A percentile compares a stretch with the other conserved stretches of the same genome.
phyloP scores from a whole-genome alignment of 2,113 vertebrate species.

The Dromaius novaehollandiae region DNA sequence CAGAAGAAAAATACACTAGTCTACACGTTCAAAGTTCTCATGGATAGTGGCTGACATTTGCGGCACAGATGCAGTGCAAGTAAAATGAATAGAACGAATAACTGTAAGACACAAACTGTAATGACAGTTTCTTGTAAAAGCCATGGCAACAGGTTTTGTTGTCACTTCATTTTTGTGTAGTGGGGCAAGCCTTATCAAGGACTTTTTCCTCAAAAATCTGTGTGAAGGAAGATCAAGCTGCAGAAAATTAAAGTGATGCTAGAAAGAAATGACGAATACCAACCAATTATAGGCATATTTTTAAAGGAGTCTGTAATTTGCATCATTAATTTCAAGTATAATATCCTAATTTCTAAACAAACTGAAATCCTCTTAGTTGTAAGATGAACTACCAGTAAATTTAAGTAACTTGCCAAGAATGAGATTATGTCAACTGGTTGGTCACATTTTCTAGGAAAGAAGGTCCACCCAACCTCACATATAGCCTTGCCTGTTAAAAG shows the following conservation, averaged over 20 bases:
- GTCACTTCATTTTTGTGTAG: background rate
- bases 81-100: background rate
- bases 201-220: background rate
- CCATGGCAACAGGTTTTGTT: background rate
- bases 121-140: background rate
- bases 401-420: background rate
- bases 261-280: background rate
- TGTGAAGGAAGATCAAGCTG: background rate
- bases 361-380: background rate
- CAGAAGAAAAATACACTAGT: background rate
- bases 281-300: background rate
- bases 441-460: background rate
- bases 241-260: background rate
- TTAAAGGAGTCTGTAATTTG: background rate
- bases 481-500: background rate
- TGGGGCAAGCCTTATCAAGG: background rate
- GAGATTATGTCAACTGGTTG: background rate
- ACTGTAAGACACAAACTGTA: background rate
- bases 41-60: background rate
- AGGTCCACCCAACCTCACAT: background rate
- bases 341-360: background rate
- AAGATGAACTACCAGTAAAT: background rate
- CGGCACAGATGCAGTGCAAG: background rate
- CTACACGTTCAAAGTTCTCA: background rate
- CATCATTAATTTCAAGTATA: background rate